Base-by-base conservation (phyloP, 2,797 vertebrate species). In the Leptodactylus fallax region DNA sequence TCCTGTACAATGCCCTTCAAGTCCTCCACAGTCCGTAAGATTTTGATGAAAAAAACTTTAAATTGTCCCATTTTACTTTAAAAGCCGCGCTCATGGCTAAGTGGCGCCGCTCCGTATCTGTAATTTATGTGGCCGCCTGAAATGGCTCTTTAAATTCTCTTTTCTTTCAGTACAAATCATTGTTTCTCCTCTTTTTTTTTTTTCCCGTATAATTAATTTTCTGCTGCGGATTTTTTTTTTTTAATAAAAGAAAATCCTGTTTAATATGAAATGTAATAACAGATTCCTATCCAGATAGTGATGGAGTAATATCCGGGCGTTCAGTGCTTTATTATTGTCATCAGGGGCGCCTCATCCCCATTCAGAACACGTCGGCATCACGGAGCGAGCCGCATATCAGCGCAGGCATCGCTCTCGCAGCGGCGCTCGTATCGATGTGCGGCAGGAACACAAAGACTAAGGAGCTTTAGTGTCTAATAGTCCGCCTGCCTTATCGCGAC, bases 251-350 rank as follows among this genome's bases (percentile, higher is more conserved):
- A 10, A 47, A 80, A 47, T 53, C 67, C 49, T 83, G 51, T 76
- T 81, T 76, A 85, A 81, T 61, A 45, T 55, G 55, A 78, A 80
- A 81, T 56, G 23, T 85, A 81, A 77, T 81, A 63, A 81, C 25
- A 25, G 83, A 81, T 74, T 56, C 55, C 79, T 79, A 71, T 78
- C n/a, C 79, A 56, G 56, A 65, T 77, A 79, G 72, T 71, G 45
- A 78, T 10, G 23, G 19, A 47, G 27, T 58, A 36, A 67, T 65
- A 58, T 87, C 69, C 80, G 53, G 53, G 47, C 60, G 12, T 77
- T 67, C 65, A 67, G 51, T 78, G 53, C 55, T 83, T 69, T 83
- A 83, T 78, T 83, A 67, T 69, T 69, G 25, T 55, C 45, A 77
- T 87, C 45, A 79, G 7, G 5, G n/a, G 45, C 67, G 11, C 7